A percentile compares a stretch with the other conserved stretches of the same genome.
Conservation (phyloP, 2,113 vertebrate genomes). For the Ranitomeya variabilis region DNA sequence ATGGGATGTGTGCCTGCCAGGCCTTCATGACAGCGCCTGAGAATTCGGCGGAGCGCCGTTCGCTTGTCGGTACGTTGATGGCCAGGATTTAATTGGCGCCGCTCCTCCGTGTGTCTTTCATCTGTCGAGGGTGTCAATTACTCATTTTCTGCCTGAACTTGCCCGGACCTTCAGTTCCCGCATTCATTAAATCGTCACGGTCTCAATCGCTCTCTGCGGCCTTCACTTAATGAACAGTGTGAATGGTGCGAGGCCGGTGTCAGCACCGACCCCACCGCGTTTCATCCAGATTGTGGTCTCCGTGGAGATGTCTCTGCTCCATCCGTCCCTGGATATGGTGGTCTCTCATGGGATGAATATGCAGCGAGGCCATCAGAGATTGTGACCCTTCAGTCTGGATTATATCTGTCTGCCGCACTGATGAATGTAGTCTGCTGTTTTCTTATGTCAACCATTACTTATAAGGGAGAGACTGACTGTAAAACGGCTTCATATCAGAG, state of each 20-base stretch:
- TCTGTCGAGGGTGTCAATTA: constrained; percentile 33
- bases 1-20: neutral
- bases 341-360: neutral
- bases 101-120: neutral
- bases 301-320: neutral
- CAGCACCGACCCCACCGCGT: neutral
- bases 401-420: neutral
- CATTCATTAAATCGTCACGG: constrained; percentile 32
- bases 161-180: neutral
- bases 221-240: constrained; percentile 38
- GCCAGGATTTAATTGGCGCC: constrained; percentile 23
- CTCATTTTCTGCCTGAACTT: constrained; percentile 47
- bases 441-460: neutral
- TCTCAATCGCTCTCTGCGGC: constrained; percentile 3
- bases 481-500: too few species aligned
- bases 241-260: neutral
- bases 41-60: neutral
- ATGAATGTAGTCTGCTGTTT: neutral
- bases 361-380: neutral
- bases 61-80: neutral
- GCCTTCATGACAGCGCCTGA: neutral
- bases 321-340: neutral
- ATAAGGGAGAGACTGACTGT: neutral
- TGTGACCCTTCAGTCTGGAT: neutral
- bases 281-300: neutral